Percentiles rank a stretch among this genome's conserved stretches.
Conservation (phyloP, 2,888 invertebrate species). For the Syrphus vitripennis region DNA sequence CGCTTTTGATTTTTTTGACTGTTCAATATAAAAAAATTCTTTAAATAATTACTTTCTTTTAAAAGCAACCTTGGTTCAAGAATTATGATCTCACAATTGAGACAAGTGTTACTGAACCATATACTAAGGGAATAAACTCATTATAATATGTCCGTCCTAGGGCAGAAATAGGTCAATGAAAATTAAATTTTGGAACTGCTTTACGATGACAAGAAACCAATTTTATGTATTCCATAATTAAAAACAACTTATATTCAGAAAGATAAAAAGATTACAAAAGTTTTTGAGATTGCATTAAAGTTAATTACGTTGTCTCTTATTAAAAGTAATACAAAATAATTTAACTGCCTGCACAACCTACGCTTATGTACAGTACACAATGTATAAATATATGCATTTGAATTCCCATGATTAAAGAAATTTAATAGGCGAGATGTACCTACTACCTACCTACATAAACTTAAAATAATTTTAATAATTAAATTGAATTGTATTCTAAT, state of each 20-base stretch:
- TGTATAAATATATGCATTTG: not conserved
- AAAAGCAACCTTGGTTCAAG: not conserved
- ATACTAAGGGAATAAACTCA: not conserved
- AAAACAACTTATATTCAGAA: not conserved
- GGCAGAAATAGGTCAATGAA: not conserved
- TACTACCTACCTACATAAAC: not conserved
- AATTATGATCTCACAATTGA: not conserved
- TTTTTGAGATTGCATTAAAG: not conserved
- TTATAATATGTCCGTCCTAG: not conserved
- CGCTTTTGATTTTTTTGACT: too few relatives aligned
- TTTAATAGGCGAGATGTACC: not conserved
- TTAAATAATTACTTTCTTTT: not conserved
- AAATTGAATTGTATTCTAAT: slow-evolving; percentile 41
- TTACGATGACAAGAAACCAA: not conserved
- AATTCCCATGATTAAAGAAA: slow-evolving; percentile 7
- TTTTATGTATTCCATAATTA: not conserved
- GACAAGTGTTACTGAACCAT: not conserved
- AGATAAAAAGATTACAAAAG: not conserved
- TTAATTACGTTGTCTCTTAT: not conserved
- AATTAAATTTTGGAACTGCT: not conserved
- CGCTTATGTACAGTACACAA: too few relatives aligned
- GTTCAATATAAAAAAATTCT: too few relatives aligned
- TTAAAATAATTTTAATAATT: slow-evolving; percentile 11
- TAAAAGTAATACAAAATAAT: not conserved
- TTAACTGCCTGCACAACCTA: not conserved